Evolutionary conservation across 2,888 invertebrate genomes (phyloP), one percentile per base, ranked within the genome.

Genomic region (Melieria picta): DNA sequence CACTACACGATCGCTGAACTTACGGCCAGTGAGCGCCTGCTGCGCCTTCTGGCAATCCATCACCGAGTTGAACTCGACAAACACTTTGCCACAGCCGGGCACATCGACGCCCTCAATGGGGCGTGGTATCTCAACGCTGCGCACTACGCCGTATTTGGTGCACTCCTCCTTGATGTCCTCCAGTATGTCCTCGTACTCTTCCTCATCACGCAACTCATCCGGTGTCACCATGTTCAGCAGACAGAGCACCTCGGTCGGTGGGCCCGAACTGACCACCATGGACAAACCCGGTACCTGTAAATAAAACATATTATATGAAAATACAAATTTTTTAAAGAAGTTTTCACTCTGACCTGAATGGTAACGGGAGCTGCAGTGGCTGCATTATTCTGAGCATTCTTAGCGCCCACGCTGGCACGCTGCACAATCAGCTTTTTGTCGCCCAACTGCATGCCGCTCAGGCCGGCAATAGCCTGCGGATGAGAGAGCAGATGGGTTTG

Each of bases 91-190:
- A 88, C 97, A 95, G 70, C 98, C 98, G 72, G 97, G 96, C 63
- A 98, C 97, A 86, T 97, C 96, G 4, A 98, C 96, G 64, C 97
- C 97, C 85, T 95, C 95, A 81, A 98, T 96, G 3, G 98, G 98
- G 81, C 98, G 89, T 9, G 98, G 98, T 80, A 98, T 97, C 89
- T 98, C 98, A 82, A 98, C 91, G 84, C 96, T 97, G 79, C 95
- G 91, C 10, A 99, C 98, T 74, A 93, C 93, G 57, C 98, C 98
- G 87, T 98, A 98, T 87, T 98, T 98, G 86, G 94, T 93, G 87
- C 98, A 99, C 87, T 99, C 98, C 87, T 98, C 97, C 82, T 94
- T 93, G 81, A 99, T 98, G 86, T 99, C 99, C 83, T 99, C 98
- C 73, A 97, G 89, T 80, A 99, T 99, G 84, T 99, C 98, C 87